These are phyloP conservation scores for Felis catus DNA, from an alignment of 2,113 vertebrate species.

Conservation along the genomic window DNA sequence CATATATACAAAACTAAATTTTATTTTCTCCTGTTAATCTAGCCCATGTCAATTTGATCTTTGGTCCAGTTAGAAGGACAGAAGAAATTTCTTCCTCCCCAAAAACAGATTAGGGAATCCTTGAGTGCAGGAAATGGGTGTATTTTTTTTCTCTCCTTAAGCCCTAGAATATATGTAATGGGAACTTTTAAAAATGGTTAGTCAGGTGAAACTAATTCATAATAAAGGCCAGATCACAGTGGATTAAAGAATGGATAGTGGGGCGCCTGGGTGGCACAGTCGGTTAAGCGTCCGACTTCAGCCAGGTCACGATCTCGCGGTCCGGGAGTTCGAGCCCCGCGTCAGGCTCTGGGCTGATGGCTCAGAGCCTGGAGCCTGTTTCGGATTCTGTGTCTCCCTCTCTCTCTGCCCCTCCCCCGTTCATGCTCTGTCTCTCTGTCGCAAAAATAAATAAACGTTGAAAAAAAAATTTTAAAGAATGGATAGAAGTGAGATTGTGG, in stretches of 20 bases:
- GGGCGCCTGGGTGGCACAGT: not conserved
- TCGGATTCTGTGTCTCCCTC: no score
- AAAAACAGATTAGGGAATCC: not conserved
- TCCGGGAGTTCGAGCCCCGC: no score
- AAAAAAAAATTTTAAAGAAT: not conserved
- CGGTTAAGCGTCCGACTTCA: no score
- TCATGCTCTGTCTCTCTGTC: no score
- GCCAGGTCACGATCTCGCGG: no score
- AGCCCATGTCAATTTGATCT: not conserved
- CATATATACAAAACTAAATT: not conserved
- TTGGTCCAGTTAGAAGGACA: not conserved
- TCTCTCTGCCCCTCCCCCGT: no score
- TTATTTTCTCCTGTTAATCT: not conserved
- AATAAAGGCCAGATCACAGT: not conserved
- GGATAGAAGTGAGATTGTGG: not conserved
- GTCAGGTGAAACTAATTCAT: constrained; percentile 25
- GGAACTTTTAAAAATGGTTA: not conserved
- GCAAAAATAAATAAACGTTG: no score
- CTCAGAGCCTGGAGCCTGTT: no score
- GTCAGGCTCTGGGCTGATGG: no score
- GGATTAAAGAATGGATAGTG: not conserved
- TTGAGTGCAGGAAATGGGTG: not conserved
- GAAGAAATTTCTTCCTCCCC: not conserved
- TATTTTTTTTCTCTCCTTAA: not conserved
- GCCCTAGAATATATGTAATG: not conserved